Conservation (phyloP, 2,888 invertebrate genomes). For the Xiphydria camelus region DNA sequence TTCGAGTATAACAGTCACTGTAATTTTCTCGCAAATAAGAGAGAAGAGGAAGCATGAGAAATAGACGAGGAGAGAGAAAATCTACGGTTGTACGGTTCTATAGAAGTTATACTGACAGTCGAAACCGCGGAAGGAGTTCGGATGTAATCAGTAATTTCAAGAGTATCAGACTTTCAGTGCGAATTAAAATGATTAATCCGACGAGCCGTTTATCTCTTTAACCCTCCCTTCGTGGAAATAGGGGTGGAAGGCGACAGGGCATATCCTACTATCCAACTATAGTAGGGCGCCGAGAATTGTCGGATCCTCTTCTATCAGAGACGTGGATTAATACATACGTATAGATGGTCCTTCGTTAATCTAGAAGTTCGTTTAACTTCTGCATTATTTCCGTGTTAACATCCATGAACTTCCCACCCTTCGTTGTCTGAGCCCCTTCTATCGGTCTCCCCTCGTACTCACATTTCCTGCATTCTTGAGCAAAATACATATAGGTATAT, state of each 20-base stretch:
- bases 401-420: neutral
- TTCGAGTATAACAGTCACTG: too few relatives aligned
- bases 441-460: too few relatives aligned
- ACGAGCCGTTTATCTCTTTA: conserved; percentile 26
- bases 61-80: too few relatives aligned
- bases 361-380: conserved; percentile 18
- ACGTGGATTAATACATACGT: conserved; percentile 19
- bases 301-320: neutral
- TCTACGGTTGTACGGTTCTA: too few relatives aligned
- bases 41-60: too few relatives aligned
- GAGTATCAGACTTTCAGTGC: conserved; percentile 8
- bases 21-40: too few relatives aligned
- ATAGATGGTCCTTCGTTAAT: conserved; percentile 15
- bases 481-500: too few relatives aligned
- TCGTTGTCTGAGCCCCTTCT: neutral
- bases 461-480: too few relatives aligned
- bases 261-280: too few relatives aligned
- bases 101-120: too few relatives aligned
- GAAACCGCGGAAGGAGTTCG: too few relatives aligned
- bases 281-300: neutral
- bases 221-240: conserved; percentile 7
- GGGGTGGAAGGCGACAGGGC: too few relatives aligned
- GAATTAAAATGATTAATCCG: conserved; percentile 36
- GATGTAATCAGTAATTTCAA: conserved; percentile 20
- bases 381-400: neutral